A percentile compares a stretch with the other conserved stretches of the same genome.
These are phyloP conservation scores for Menidia beryllina DNA, from an alignment of 2,113 vertebrate species.

Conservation along the genomic window DNA sequence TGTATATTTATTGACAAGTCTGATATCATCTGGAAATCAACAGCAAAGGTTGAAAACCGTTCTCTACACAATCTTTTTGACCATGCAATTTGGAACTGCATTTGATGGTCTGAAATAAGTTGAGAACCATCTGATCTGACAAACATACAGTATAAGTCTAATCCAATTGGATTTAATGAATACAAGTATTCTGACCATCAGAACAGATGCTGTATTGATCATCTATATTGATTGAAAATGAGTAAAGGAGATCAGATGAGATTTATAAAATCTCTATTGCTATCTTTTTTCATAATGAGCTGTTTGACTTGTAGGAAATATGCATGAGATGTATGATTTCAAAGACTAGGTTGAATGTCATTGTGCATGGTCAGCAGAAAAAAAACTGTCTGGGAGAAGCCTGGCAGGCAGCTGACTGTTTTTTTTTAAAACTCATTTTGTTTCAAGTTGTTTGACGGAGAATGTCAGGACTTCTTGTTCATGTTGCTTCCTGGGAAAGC, in stretches of 20 bases:
- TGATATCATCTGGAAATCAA: too few relatives aligned
- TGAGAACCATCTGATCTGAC: too few relatives aligned
- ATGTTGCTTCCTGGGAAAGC: slow-evolving; percentile 54
- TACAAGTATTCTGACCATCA: too few relatives aligned
- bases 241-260: background rate
- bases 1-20: too few relatives aligned
- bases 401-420: background rate
- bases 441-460: slow-evolving; percentile 57
- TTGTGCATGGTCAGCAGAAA: slow-evolving; percentile 26
- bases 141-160: too few relatives aligned
- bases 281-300: background rate
- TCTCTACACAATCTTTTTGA: too few relatives aligned
- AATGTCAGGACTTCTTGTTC: slow-evolving; percentile 61
- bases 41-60: too few relatives aligned
- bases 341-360: background rate
- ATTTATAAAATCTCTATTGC: background rate
- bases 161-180: too few relatives aligned
- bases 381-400: slow-evolving; percentile 11
- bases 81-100: too few relatives aligned
- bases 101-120: too few relatives aligned
- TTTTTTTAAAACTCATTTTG: slow-evolving; percentile 20
- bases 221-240: too few relatives aligned
- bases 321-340: background rate
- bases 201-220: too few relatives aligned
- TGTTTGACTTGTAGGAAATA: slow-evolving; percentile 2